Base-by-base conservation (phyloP, 2,888 invertebrate species). In the Andrena bicolor region DNA sequence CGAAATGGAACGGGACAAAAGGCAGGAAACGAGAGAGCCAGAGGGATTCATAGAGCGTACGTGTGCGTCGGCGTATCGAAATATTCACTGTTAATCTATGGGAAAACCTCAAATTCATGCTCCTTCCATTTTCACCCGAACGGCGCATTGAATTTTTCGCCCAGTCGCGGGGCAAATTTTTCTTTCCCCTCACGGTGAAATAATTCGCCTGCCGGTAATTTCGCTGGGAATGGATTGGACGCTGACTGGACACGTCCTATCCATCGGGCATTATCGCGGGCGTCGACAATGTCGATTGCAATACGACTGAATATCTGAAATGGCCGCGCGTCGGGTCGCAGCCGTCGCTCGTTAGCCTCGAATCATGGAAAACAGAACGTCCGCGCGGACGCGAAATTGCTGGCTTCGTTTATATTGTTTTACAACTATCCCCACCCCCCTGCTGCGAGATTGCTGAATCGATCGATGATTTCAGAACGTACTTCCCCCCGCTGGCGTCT, bases 381-480 rank as follows among this genome's bases (percentile, higher is more conserved):
- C 60, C 75, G 32, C 30, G 51, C 58, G 66, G 70, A 48, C 73
- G 8, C 16, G 60, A 74, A 78, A 84, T 76, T 76, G 79, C 76
- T 68, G 60, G 72, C 53, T 58, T 26, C 76, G 70, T 74, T 82
- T 79, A 84, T 84, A 84, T 84, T 84, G 81, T 84, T 84, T 84
- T 76, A 82, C 75, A 68, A 70, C 56, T 64, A 56, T 51, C 51
- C 30, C 30, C 41, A 51, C 1, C 23, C 41, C n/a, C 3, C 8
- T 20, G 32, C 3, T 8, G 35, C 20, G 35, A 8, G 58, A 30
- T 53, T 35, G 7, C 28, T 41, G n/a, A 30, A 70, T 26, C 61
- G 16, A 35, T 41, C 41, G 58, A 28, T 13, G n/a, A 48, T 58
- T 70, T 70, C 28, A 35, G 41, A 70, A 58, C n/a, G n/a, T 16